Evolutionary conservation across 2,113 vertebrate species (phyloP).

Genomic region (Enhydra lutris): DNA sequence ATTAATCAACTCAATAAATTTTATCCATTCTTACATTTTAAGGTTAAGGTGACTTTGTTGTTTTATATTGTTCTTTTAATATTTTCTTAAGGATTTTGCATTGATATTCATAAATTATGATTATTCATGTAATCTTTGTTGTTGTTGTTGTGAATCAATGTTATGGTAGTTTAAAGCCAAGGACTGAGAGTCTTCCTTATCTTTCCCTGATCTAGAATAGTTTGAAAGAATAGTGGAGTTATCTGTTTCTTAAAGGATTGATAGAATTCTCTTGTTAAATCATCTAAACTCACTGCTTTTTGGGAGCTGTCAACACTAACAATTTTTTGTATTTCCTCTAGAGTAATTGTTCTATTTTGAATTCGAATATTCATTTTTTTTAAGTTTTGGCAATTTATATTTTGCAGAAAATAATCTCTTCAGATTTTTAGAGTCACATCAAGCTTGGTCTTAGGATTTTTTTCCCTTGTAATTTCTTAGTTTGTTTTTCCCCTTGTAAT

Average conservation of each 20-base stretch:
- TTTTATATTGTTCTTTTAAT: neutral
- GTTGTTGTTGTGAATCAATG: neutral
- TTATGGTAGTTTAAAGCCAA: neutral
- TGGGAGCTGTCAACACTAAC: neutral
- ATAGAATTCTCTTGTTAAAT: neutral
- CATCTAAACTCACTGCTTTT: neutral
- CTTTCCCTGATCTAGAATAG: neutral
- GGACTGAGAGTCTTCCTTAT: neutral
- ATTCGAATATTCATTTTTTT: neutral
- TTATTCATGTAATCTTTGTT: neutral
- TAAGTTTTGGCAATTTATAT: neutral
- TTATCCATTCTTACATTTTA: neutral
- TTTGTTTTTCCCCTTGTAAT: neutral
- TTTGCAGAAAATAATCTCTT: neutral
- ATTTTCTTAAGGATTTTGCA: neutral
- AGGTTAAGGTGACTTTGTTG: neutral
- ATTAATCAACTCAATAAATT: neutral
- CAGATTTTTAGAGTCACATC: neutral
- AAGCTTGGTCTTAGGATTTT: neutral
- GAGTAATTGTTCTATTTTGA: neutral
- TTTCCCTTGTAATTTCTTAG: neutral
- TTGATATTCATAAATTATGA: neutral
- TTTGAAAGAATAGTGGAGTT: neutral
- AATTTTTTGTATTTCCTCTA: neutral
- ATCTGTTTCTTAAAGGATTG: neutral